Percentiles rank a stretch among this genome's conserved stretches.
phyloP scores from a whole-genome alignment of 2,888 invertebrate species.

The Nipponacmea schrenckii region DNA sequence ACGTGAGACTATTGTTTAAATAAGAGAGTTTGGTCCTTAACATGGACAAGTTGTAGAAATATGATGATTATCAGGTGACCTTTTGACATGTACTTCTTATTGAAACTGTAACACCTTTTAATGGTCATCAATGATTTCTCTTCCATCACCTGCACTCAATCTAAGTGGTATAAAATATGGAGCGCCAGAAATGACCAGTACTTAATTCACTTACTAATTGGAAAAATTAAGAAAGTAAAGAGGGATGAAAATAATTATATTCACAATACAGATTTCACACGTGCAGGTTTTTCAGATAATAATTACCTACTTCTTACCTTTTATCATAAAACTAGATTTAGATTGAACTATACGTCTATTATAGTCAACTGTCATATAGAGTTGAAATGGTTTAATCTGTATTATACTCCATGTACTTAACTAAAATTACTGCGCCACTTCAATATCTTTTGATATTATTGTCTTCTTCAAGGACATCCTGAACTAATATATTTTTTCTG shows the following conservation, averaged over 20 bases:
- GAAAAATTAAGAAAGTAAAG: neutral
- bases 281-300: neutral
- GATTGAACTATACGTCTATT: no score
- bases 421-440: no score
- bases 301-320: neutral
- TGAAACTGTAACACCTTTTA: slow-evolving; percentile 6
- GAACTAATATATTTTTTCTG: no score
- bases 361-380: no score
- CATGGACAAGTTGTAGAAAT: neutral
- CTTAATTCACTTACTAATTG: neutral
- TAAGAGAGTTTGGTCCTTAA: neutral
- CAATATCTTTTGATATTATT: no score
- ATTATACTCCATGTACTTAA: no score
- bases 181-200: neutral
- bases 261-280: neutral
- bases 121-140: neutral
- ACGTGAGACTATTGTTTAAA: neutral
- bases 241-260: neutral
- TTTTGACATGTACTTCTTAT: slow-evolving; percentile 2
- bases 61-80: neutral
- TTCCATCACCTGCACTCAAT: neutral
- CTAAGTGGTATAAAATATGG: neutral
- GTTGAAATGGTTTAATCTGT: no score
- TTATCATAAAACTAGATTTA: neutral
- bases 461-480: no score